Conservation (phyloP, 2,888 invertebrate species). For the Lithophane leautieri region DNA sequence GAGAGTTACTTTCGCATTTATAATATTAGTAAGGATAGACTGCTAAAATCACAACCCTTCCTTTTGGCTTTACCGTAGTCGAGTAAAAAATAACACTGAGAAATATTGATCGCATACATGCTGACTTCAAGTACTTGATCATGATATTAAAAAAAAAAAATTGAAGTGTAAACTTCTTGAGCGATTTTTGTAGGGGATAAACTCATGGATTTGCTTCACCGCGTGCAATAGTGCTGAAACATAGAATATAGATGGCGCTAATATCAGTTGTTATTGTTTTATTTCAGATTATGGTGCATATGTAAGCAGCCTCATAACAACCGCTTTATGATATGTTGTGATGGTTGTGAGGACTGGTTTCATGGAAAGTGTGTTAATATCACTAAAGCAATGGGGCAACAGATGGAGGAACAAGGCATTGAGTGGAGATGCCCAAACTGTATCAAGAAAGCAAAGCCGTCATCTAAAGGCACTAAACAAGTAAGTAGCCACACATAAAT, state of each 20-base stretch:
- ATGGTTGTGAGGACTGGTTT: conserved; percentile 98
- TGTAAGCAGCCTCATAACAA: conserved; percentile 98
- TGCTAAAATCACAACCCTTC: not conserved
- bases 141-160: not conserved
- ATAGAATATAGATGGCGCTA: too few relatives aligned
- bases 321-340: conserved; percentile 99
- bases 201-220: too few relatives aligned
- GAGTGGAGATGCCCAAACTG: conserved; percentile 98
- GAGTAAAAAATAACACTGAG: not conserved
- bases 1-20: too few relatives aligned
- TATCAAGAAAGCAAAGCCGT: conserved; percentile 89
- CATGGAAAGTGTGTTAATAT: conserved; percentile 99
- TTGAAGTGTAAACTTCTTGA: too few relatives aligned
- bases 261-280: too few relatives aligned
- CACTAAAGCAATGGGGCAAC: conserved; percentile 96
- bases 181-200: too few relatives aligned
- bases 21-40: too few relatives aligned
- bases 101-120: not conserved
- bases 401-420: conserved; percentile 96
- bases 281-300: conserved; percentile 96
- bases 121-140: not conserved
- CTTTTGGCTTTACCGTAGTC: not conserved
- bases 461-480: conserved; percentile 74
- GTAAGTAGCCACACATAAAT: conserved; percentile 62
- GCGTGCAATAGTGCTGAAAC: too few relatives aligned